Conservation (phyloP, 2,797 vertebrate genomes). For the Psittacula echo region DNA sequence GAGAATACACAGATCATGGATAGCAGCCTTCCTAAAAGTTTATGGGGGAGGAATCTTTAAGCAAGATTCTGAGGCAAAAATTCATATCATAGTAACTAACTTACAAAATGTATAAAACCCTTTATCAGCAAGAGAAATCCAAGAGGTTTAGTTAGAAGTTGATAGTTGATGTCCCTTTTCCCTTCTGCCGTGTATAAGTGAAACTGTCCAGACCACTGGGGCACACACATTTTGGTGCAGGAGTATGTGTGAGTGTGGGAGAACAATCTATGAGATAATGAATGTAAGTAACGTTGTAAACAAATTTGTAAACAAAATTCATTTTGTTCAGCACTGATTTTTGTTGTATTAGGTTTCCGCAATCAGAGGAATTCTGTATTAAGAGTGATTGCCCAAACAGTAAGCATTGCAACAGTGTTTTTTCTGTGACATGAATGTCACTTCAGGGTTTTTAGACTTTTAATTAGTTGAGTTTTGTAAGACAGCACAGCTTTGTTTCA, state of each 20-base stretch:
- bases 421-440: not conserved
- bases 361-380: not conserved
- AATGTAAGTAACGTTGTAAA: not conserved
- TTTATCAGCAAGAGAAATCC: not conserved
- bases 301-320: not conserved
- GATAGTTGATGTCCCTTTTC: not conserved
- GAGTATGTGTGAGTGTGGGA: not conserved
- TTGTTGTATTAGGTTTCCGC: not conserved
- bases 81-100: not conserved
- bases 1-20: not conserved
- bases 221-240: not conserved
- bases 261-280: not conserved
- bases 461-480: conserved; percentile 6
- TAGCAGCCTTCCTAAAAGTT: not conserved
- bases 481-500: not conserved
- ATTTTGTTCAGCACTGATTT: not conserved
- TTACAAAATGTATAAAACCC: not conserved
- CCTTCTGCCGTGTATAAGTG: not conserved
- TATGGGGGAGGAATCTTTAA: not conserved
- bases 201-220: not conserved
- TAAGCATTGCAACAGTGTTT: not conserved
- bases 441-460: not conserved
- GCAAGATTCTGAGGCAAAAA: not conserved
- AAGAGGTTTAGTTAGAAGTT: not conserved
- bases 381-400: not conserved